Percentiles rank a stretch among this genome's conserved stretches.
Evolutionary conservation across 2,113 vertebrate species (phyloP).

Genomic region (Tenebrosternarchus preto): DNA sequence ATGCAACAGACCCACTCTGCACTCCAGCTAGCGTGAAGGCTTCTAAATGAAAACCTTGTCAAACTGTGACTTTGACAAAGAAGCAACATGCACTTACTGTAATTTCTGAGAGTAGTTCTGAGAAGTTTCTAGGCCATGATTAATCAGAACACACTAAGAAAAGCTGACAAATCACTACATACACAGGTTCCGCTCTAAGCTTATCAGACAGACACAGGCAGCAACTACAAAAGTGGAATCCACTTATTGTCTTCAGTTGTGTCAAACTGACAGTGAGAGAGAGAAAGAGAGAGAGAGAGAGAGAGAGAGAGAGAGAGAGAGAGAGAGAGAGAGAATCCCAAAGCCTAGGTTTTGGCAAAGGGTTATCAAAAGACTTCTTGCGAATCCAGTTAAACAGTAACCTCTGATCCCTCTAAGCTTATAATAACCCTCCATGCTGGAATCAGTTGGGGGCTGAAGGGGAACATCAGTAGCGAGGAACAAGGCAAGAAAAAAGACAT

Average conservation of each 20-base stretch:
- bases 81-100: neutral
- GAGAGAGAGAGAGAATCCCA: neutral
- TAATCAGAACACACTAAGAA: neutral
- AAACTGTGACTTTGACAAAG: neutral
- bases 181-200: neutral
- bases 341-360: slow-evolving; percentile 15
- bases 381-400: slow-evolving; percentile 15
- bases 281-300: neutral
- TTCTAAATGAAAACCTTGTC: neutral
- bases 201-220: slow-evolving; percentile 17
- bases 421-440: neutral
- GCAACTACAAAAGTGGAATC: slow-evolving; percentile 14
- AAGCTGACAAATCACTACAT: slow-evolving; percentile 19
- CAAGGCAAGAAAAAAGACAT: slow-evolving; percentile 3
- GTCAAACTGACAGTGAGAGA: neutral
- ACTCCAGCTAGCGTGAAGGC: neutral
- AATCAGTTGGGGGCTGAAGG: slow-evolving; percentile 4
- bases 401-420: neutral
- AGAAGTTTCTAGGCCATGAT: slow-evolving; percentile 8
- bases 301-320: neutral
- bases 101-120: slow-evolving; percentile 10
- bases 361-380: slow-evolving; percentile 13
- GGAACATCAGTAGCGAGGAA: neutral
- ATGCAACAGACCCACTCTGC: neutral
- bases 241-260: slow-evolving; percentile 18